Conservation (phyloP, 2,113 vertebrate genomes). For the Perca flavescens region DNA sequence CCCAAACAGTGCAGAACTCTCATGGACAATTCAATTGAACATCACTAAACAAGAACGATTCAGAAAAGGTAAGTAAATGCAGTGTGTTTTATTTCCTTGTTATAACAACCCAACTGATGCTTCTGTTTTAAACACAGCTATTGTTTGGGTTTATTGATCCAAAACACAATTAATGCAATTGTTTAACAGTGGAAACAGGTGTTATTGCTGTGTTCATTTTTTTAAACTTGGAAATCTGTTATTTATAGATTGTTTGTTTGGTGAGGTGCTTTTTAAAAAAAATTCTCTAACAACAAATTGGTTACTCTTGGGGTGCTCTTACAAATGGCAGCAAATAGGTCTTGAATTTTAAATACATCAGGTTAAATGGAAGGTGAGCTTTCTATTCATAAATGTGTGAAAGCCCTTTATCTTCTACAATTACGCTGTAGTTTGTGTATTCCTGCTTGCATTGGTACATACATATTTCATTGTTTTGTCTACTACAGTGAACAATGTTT, state of each 20-base stretch:
- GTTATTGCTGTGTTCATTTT: not conserved
- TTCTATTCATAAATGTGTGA: not conserved
- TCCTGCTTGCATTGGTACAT: not conserved
- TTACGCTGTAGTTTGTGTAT: not conserved
- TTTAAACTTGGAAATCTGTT: conserved; percentile 17
- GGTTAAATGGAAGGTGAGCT: not conserved
- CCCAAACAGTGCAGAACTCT: not conserved
- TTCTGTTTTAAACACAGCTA: conserved; percentile 35
- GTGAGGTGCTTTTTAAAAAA: not conserved
- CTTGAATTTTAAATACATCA: not conserved
- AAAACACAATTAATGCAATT: conserved; percentile 21
- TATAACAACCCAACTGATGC: not conserved
- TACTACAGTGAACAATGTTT: not conserved
- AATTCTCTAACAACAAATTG: not conserved
- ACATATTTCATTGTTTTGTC: not conserved
- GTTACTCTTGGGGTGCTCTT: conserved; percentile 6
- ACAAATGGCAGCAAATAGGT: conserved; percentile 1
- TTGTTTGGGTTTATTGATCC: conserved; percentile 33
- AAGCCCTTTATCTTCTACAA: not conserved
- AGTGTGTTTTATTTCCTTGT: conserved; percentile 1
- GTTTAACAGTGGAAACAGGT: conserved; percentile 13
- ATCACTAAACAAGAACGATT: not conserved
- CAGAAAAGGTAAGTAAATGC: conserved; percentile 1
- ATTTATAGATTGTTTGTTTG: conserved; percentile 31
- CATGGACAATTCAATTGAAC: not conserved